A percentile compares a stretch with the other conserved stretches of the same genome.
phyloP scores from a whole-genome alignment of 23 tunicate species.

The Diplosoma virens region DNA sequence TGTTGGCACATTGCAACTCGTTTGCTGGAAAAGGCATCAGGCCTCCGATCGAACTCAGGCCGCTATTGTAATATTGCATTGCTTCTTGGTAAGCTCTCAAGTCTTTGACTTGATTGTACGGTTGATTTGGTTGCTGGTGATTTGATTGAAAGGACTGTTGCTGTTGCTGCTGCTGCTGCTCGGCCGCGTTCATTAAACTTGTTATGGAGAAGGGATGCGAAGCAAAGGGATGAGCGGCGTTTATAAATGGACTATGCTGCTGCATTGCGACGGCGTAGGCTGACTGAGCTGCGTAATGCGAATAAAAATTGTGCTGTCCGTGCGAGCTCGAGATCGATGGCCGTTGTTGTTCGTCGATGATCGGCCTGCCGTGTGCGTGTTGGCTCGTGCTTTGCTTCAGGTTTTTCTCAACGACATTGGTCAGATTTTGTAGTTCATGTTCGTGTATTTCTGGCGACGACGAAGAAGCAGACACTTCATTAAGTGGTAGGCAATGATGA shows the following conservation, averaged over 20 bases:
- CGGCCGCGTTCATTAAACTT: constrained; percentile 80
- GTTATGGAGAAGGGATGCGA: constrained; percentile 89
- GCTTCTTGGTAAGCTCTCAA: constrained; percentile 88
- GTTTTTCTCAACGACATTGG: constrained; percentile 32
- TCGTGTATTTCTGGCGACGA: constrained; percentile 17
- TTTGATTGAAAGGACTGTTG: constrained; percentile 13
- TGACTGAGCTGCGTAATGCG: constrained; percentile 54
- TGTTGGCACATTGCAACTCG: constrained; percentile 21
- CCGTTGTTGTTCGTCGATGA: constrained; percentile 14
- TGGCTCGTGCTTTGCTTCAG: background rate
- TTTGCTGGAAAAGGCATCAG: constrained; percentile 37
- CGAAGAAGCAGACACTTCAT: background rate
- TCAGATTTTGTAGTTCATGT: constrained; percentile 35
- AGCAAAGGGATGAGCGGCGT: constrained; percentile 65
- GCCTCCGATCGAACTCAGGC: constrained; percentile 31
- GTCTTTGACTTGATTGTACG: constrained; percentile 52
- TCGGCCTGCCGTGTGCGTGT: background rate
- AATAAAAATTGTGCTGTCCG: constrained; percentile 37
- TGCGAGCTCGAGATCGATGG: constrained; percentile 27
- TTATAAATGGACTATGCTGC: constrained; percentile 66
- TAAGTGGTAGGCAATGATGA: background rate
- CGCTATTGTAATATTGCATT: constrained; percentile 75
- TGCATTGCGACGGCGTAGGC: constrained; percentile 72
- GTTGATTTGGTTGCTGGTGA: constrained; percentile 30
- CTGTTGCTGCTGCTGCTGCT: constrained; percentile 54